A percentile compares a stretch with the other conserved stretches of the same genome.
Evolutionary conservation across 2,888 invertebrate genomes (phyloP).

Genomic region (Tanypteryx hageni): DNA sequence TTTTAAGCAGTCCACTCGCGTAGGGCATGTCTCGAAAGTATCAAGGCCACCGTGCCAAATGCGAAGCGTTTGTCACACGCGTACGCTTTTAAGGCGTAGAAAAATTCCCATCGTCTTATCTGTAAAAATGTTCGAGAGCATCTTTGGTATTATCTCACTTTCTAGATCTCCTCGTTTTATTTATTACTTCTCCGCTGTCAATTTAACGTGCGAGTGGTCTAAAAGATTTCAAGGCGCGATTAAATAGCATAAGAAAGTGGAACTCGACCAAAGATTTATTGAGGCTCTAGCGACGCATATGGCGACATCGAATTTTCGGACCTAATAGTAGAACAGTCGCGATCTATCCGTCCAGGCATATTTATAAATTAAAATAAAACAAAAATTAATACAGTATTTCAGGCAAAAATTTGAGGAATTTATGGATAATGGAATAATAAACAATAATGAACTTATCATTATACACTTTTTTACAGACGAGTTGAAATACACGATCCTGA

Average conservation of each 20-base stretch:
- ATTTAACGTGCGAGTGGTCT: background rate
- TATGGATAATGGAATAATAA: too few species aligned
- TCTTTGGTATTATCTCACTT: conserved; percentile 8
- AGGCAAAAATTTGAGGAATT: too few species aligned
- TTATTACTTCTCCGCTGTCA: background rate
- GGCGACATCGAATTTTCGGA: too few species aligned
- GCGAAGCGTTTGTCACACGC: conserved; percentile 30
- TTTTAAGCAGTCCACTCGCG: conserved; percentile 20
- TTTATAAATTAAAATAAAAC: too few species aligned
- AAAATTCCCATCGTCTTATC: background rate
- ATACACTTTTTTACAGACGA: too few species aligned
- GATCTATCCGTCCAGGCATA: too few species aligned
- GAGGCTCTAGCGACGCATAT: too few species aligned
- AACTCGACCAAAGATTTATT: background rate
- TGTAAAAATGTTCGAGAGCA: background rate
- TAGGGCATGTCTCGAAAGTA: conserved; percentile 37
- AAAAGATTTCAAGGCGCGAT: background rate
- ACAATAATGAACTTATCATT: too few species aligned
- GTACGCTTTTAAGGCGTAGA: background rate
- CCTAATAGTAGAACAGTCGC: too few species aligned
- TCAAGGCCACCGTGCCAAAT: conserved; percentile 28
- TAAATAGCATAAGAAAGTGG: background rate
- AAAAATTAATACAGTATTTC: too few species aligned
- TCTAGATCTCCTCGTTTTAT: background rate
- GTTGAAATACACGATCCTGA: too few species aligned